Evolutionary conservation across 1,140 invertebrate genomes (phyloP), one percentile per base, ranked within the genome.

Genomic region (Chrysoperla carnea): DNA sequence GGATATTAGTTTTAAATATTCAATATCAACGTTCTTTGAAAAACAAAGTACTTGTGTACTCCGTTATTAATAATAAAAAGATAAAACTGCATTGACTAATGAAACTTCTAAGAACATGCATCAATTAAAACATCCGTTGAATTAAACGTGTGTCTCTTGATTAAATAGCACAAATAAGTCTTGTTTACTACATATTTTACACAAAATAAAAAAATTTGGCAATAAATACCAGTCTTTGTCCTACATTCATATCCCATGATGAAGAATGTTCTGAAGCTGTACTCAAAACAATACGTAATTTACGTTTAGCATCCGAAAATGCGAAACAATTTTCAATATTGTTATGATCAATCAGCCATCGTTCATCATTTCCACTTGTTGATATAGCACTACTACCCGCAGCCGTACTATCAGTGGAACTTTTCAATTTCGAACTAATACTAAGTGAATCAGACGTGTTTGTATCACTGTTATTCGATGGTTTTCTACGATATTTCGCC

Each of bases 401-500:
- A 53, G 49, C 63, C 35, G 53, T 50, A 40, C 54, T 61, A 40
- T 61, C 58, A 0, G 54, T 61, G 46, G 36, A 61, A 27, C 42
- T 43, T 35, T 45, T 46, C 41, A 40, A 56, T 46, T 6, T 39
- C 15, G 23, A 53, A 40, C 29, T 60, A 56, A 51, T 60, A 53
- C 49, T 63, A 35, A 52, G 50, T 42, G 56, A 62, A 40, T 61
- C 59, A 0, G 54, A 62, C 46, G 37, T 62, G 23, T 63, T 63
- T 13, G 70, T 67, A 46, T 72, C 70, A 43, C 64, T 72, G 14
- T 69, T 62, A 17, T 67, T 66, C 48, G 75, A 78, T 1, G 75
- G 70, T 64, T 91, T 90, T 38, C 83, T 76, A 11, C 91, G 69
- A 61, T 97, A 97, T 57, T 95, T 96, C 17, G 86, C 90, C 48